phyloP scores from a whole-genome alignment of 2,888 invertebrate species.

The Gibbula magus region DNA sequence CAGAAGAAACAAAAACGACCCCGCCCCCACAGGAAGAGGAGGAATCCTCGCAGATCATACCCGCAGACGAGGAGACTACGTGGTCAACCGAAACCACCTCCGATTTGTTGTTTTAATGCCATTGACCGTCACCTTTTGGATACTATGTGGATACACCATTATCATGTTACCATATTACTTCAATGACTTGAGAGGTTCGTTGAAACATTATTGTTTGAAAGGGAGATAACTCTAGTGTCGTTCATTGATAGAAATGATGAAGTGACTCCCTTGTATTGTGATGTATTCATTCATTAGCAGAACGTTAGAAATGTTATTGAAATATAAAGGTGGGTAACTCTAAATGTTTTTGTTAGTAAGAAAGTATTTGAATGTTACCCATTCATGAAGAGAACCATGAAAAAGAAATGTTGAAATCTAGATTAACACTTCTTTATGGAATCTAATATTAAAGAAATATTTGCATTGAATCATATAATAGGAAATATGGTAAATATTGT shows the following conservation, averaged over 20 bases:
- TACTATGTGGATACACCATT: neutral
- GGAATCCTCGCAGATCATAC: constrained; percentile 47
- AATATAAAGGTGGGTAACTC: too few species aligned
- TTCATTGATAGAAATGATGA: neutral
- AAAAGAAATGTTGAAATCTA: too few species aligned
- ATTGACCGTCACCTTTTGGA: neutral
- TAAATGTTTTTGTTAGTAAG: too few species aligned
- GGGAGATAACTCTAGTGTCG: constrained; percentile 8
- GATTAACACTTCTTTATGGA: too few species aligned
- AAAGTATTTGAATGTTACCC: too few species aligned
- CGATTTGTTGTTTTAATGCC: constrained; percentile 62
- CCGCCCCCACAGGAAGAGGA: constrained; percentile 35
- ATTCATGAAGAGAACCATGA: too few species aligned
- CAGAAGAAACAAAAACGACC: constrained; percentile 31
- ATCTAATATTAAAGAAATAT: too few species aligned
- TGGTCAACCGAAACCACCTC: constrained; percentile 59
- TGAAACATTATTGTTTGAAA: neutral
- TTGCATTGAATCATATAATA: too few species aligned
- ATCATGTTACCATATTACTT: neutral
- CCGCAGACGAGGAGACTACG: constrained; percentile 55
- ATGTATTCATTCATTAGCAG: neutral
- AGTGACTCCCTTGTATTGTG: neutral
- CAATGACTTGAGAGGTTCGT: neutral
- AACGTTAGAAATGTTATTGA: too few species aligned
- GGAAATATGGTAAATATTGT: too few species aligned